Base-by-base conservation (phyloP, 1,140 invertebrate genomes). In the Samia ricini region DNA sequence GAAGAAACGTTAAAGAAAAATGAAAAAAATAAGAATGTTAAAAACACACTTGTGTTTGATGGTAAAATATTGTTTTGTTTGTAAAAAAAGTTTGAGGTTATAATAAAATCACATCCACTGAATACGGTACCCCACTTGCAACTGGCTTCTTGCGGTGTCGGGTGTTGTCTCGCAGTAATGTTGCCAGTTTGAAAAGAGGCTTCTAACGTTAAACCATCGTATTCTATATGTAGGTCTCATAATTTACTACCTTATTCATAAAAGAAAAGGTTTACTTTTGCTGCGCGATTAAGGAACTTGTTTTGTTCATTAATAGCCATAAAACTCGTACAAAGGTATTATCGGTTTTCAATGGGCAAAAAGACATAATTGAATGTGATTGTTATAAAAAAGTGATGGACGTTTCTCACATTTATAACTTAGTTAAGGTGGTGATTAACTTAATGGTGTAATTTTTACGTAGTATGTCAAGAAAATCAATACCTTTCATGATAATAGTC, bases 251-350 rank as follows among this genome's bases (percentile, higher is more conserved):
- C 50, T 24, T 55, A 55, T 55, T 55, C 15, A 8, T 42, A 10
- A 42, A 12, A 12, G 10, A 4, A 15, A 42, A 42, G 33, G 33
- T 12, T 15, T 15, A 15, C n/a, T 42, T 4, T 42, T 4, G 12
- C 33, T 15, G 33, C 33, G 33, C 12, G n/a, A 42, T 42, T 15
- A 3, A 42, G 7, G 1, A 15, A 15, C n/a, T 42, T 42, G 33
- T 42, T 42, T 42, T 42, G 10, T 15, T 36, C 33, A 15, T 4
- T 42, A 66, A 81, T 81, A 68, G 69, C 64, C 71, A 80, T 82
- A 79, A 65, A 69, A 69, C 71, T 52, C 64, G 66, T 70, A 82
- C 77, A 79, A 76, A 79, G 70, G 72, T 64, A 69, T 77, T 74
- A 74, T 72, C 68, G 68, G 65, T 69, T 67, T 63, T 60, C 58